Evolutionary conservation across 2,888 invertebrate species (phyloP), one percentile per base, ranked within the genome.

Genomic region (Eulithis prunata): DNA sequence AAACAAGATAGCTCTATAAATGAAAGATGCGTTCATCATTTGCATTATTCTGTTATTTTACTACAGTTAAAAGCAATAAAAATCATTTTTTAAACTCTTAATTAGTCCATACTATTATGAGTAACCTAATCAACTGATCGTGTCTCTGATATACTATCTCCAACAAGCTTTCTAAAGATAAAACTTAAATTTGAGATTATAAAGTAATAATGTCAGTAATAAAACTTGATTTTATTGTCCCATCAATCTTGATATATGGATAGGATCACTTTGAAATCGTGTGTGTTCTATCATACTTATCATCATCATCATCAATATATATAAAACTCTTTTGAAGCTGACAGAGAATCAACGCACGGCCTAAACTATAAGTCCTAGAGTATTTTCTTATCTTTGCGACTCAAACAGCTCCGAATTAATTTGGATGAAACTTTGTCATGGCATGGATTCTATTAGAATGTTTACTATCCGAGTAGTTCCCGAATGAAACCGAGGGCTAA

Each of bases 101-200:
- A 73, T 71, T 73, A 71, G 66, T 66, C 47, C n/a, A 14, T n/a
- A 49, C 49, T 21, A 49, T 14, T 70, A 71, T 73, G 77, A 79
- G 76, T 77, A 75, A 73, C 74, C 74, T 90, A 89, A 91, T 90
- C 90, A 88, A 83, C 77, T 73, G 81, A 91, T 90, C 91, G 76
- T 91, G 90, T 90, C 82, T 71, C 76, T 75, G 75, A 85, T 88
- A 89, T 84, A 87, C 76, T 91, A 91, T 92, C 90, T 86, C 69
- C 73, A 82, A 91, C 91, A 91, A 87, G 89, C 84, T 87, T 87
- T 87, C 83, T 84, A 80, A 76, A 91, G 91, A 92, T 92, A 91
- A 91, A 89, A 88, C 82, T 87, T 85, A 83, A 89, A 89, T 88
- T 86, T 86, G 73, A 88, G 86, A 91, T 90, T 87, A 90, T 89